A percentile compares a stretch with the other conserved stretches of the same genome.
Conservation (phyloP, 2,113 vertebrate genomes). For the Polyodon spathula region DNA sequence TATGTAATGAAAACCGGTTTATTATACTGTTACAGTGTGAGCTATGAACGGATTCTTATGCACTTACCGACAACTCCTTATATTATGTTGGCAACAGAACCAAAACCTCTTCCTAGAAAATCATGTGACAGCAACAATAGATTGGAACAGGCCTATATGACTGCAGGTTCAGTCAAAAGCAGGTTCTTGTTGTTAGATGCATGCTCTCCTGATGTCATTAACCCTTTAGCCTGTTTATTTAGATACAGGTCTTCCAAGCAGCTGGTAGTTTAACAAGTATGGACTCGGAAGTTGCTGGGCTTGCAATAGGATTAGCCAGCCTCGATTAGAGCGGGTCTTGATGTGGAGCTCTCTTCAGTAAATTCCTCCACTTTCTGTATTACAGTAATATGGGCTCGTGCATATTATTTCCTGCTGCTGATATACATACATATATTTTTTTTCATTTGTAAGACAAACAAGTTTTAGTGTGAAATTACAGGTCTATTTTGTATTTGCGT, state of each 20-base stretch:
- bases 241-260: constrained; percentile 78
- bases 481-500: constrained; percentile 78
- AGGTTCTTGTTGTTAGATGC: constrained; percentile 51
- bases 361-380: constrained; percentile 61
- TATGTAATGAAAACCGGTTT: constrained; percentile 50
- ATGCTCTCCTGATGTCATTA: constrained; percentile 27
- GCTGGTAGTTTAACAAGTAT: constrained; percentile 61
- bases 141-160: constrained; percentile 28
- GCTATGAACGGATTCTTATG: constrained; percentile 49
- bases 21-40: constrained; percentile 58
- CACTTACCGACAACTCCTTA: constrained; percentile 60
- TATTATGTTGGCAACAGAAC: constrained; percentile 38
- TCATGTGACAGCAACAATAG: not conserved
- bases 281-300: constrained; percentile 54
- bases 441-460: constrained; percentile 67
- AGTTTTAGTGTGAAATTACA: constrained; percentile 75
- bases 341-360: constrained; percentile 53
- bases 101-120: constrained; percentile 29
- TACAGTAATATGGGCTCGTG: constrained; percentile 72
- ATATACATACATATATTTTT: constrained; percentile 55
- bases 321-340: constrained; percentile 57
- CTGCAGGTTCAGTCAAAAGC: constrained; percentile 80
- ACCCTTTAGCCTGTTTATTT: constrained; percentile 21
- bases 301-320: constrained; percentile 47
- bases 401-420: constrained; percentile 82